phyloP scores from a whole-genome alignment of 2,113 vertebrate species.

The Pavo muticus region DNA sequence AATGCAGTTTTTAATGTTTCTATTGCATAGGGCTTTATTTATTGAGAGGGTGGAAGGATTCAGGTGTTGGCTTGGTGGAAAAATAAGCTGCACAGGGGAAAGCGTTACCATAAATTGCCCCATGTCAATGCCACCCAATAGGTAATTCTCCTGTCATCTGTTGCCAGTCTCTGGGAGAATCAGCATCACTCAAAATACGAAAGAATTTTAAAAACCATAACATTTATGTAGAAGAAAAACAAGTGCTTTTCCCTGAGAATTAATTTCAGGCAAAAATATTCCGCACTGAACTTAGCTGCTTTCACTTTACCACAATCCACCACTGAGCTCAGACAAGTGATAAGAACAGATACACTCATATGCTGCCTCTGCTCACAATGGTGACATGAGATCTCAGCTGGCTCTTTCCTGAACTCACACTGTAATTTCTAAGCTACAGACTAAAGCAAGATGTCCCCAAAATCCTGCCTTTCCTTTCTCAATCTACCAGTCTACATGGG shows the following conservation, averaged over 20 bases:
- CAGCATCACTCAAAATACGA: neutral
- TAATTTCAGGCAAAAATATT: neutral
- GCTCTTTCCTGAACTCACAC: neutral
- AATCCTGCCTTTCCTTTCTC: neutral
- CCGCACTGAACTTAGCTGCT: neutral
- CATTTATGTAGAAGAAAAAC: neutral
- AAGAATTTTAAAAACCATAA: neutral
- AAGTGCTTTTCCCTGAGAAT: neutral
- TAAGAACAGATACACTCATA: neutral
- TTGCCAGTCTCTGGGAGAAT: neutral
- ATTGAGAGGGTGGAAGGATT: neutral
- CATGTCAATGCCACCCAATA: neutral
- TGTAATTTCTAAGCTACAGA: neutral
- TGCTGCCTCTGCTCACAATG: neutral
- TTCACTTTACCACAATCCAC: neutral
- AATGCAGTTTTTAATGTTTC: neutral
- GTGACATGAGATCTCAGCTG: fast-evolving
- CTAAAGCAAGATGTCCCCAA: neutral
- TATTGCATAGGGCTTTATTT: fast-evolving
- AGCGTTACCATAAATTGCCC: neutral
- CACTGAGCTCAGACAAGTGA: neutral
- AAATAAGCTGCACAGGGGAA: neutral
- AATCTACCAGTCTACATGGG: neutral
- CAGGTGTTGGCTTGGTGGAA: too few relatives aligned
- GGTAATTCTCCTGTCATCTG: neutral